Evolutionary conservation across 37 sponge, comb jelly and placozoan species (phyloP).

Genomic region (Ianthella basta): DNA sequence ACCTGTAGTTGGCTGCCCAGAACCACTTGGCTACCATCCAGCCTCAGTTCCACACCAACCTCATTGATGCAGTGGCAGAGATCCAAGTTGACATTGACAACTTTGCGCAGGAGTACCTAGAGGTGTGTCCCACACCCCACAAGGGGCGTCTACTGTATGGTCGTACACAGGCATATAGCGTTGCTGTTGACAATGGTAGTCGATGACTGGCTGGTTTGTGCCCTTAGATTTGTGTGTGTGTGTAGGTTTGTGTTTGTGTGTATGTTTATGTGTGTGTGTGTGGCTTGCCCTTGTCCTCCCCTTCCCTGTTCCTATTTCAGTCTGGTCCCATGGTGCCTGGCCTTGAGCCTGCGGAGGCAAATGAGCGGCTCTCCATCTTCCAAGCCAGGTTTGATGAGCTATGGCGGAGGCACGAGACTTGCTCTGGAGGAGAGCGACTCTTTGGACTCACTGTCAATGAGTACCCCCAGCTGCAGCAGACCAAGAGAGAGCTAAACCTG

Average conservation of each 20-base stretch:
- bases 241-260: no score
- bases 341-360: conserved; percentile 89
- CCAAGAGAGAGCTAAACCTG: conserved; percentile 83
- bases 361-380: conserved; percentile 86
- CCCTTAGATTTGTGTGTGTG: neutral
- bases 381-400: conserved; percentile 90
- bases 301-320: conserved; percentile 17
- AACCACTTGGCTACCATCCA: conserved; percentile 75
- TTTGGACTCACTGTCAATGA: conserved; percentile 92
- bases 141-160: neutral
- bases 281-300: neutral
- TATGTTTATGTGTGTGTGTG: no score
- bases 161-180: no score
- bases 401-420: conserved; percentile 90
- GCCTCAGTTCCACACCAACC: conserved; percentile 75
- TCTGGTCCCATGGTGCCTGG: conserved; percentile 94
- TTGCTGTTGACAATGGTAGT: neutral
- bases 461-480: conserved; percentile 78
- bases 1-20: conserved; percentile 52
- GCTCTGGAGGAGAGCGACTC: conserved; percentile 93
- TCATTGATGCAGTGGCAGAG: conserved; percentile 67
- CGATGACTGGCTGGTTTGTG: neutral
- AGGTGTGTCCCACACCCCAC: conserved; percentile 32
- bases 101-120: conserved; percentile 56
- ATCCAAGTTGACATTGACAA: conserved; percentile 60